phyloP scores from a whole-genome alignment of 2,797 vertebrate species.

The Sebastes diaconus region DNA sequence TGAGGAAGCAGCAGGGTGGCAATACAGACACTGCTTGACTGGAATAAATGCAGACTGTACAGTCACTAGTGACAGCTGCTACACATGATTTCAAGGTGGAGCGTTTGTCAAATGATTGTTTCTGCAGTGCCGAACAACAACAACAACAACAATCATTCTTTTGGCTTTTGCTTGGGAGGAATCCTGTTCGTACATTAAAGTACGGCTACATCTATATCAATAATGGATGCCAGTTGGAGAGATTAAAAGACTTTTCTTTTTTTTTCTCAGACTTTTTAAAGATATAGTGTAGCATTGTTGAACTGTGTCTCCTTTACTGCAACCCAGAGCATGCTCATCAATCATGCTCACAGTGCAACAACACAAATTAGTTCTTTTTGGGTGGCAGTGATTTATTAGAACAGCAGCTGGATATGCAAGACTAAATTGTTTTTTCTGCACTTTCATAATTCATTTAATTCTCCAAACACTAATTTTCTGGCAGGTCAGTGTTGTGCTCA shows the following conservation, averaged over 20 bases:
- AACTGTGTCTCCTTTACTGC: constrained; percentile 70
- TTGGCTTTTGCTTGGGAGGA: constrained; percentile 33
- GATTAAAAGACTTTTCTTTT: constrained; percentile 44
- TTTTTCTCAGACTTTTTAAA: constrained; percentile 37
- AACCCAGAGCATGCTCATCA: constrained; percentile 72
- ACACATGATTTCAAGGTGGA: constrained; percentile 37
- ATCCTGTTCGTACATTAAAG: constrained; percentile 36
- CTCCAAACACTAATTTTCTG: constrained; percentile 69
- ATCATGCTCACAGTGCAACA: constrained; percentile 78
- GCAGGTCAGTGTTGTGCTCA: constrained; percentile 70
- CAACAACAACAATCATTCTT: constrained; percentile 31
- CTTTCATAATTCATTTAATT: constrained; percentile 82
- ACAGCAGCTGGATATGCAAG: constrained; percentile 75
- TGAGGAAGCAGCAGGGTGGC: constrained; percentile 48
- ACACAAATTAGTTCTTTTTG: constrained; percentile 80
- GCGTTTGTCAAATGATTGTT: constrained; percentile 45
- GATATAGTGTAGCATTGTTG: constrained; percentile 60
- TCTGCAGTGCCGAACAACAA: constrained; percentile 25
- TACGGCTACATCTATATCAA: constrained; percentile 56
- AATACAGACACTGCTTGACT: constrained; percentile 38
- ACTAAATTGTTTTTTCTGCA: constrained; percentile 77
- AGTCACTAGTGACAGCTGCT: constrained; percentile 49
- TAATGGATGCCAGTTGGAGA: constrained; percentile 56
- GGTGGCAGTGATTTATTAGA: constrained; percentile 81
- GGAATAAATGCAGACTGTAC: constrained; percentile 48